A percentile compares a stretch with the other conserved stretches of the same genome.
Evolutionary conservation across 2,113 vertebrate species (phyloP).

Genomic region (Hucho hucho): DNA sequence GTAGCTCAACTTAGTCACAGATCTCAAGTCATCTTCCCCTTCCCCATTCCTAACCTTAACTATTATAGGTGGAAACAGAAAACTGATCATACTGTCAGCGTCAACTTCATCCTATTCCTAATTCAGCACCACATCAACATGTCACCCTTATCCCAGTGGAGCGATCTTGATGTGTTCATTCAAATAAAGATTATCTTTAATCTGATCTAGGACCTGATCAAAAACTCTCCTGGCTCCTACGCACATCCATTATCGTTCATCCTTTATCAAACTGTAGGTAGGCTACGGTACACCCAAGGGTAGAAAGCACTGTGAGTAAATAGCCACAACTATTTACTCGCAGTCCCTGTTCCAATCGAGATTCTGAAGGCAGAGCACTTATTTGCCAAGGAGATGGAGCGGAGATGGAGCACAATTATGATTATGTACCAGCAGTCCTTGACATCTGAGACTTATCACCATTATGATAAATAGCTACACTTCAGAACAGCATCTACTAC

Average conservation of each 20-base stretch:
- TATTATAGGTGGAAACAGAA: too few relatives aligned
- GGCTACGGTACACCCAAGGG: too few relatives aligned
- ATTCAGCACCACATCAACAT: too few relatives aligned
- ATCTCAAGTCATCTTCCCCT: too few relatives aligned
- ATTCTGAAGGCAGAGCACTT: neutral
- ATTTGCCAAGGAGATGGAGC: slow-evolving; percentile 4
- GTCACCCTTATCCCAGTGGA: too few relatives aligned
- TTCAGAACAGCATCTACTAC: neutral
- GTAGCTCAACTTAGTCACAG: too few relatives aligned
- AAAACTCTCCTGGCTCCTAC: neutral
- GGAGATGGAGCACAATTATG: slow-evolving; percentile 1
- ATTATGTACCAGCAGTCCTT: neutral
- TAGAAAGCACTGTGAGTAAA: neutral
- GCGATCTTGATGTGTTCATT: too few relatives aligned
- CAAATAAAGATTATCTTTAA: too few relatives aligned
- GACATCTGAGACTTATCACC: slow-evolving; percentile 7
- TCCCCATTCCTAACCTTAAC: too few relatives aligned
- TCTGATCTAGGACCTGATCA: too few relatives aligned
- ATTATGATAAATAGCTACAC: slow-evolving; percentile 4
- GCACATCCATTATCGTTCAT: neutral
- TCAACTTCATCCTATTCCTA: too few relatives aligned
- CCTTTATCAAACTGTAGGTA: neutral
- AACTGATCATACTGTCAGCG: too few relatives aligned
- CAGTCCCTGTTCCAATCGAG: neutral
- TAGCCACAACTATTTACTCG: neutral